These are phyloP conservation scores for Oncorhynchus gorbuscha DNA, from an alignment of 2,113 vertebrate genomes.

Conservation along the genomic window DNA sequence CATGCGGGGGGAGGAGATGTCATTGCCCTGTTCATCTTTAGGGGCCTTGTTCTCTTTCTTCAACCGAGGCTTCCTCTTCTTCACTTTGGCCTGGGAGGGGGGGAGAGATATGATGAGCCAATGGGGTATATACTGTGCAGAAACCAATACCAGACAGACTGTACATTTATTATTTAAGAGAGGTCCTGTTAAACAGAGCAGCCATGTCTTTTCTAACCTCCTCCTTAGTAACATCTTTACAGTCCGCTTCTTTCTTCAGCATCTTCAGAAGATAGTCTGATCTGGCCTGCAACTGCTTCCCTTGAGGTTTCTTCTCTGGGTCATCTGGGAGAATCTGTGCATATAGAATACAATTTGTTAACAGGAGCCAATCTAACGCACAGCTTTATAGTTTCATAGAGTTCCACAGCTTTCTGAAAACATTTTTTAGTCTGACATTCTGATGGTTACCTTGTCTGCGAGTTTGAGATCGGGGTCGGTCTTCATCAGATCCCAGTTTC, in stretches of 20 bases:
- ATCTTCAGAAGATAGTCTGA: constrained; percentile 93
- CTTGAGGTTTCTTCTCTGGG: constrained; percentile 93
- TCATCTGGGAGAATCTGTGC: constrained; percentile 91
- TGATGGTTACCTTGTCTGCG: constrained; percentile 82
- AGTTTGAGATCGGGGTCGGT: constrained; percentile 91
- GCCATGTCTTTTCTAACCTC: constrained; percentile 74
- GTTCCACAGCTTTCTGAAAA: neutral
- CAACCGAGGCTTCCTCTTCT: constrained; percentile 88
- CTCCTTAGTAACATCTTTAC: constrained; percentile 78
- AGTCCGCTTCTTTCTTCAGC: constrained; percentile 91
- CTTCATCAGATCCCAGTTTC: constrained; percentile 98
- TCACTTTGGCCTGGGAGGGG: constrained; percentile 78
- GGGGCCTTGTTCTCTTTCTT: constrained; percentile 88
- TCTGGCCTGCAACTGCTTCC: constrained; percentile 91
- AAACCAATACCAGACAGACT: too few relatives aligned
- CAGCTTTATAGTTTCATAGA: too few relatives aligned
- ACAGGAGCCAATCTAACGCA: neutral
- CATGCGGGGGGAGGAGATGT: constrained; percentile 84
- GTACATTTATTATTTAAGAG: too few relatives aligned
- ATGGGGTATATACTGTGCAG: neutral
- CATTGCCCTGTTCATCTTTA: constrained; percentile 88
- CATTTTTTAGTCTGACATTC: neutral
- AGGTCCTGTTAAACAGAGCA: neutral
- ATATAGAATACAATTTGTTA: constrained; percentile 15
- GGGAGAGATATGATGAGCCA: neutral